Base-by-base conservation (phyloP, 1,140 invertebrate species). In the Panagrolaimus sp. region DNA sequence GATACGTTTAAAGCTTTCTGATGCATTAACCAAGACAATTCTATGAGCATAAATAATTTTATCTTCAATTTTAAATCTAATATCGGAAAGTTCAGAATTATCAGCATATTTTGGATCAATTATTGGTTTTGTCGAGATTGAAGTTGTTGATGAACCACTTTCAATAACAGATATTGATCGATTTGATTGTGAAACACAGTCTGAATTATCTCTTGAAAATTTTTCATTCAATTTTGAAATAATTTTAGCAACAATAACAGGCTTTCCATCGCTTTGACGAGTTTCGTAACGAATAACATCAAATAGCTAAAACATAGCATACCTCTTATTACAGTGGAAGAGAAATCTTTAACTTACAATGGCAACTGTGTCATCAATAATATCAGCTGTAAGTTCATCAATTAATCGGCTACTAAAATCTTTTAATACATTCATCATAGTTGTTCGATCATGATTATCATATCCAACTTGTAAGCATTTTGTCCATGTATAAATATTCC, bases 41-140 rank as follows among this genome's bases (percentile, higher is more conserved):
- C 67, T 13, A 66, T 69, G 67, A 11, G 67, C 67, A 38, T 43
- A 66, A 66, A 69, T 69, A 13, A 31, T 46, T 31, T 44, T 46
- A 9, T 44, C 67, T 23, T 69, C 67, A 53, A 69, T 51, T 20
- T 43, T 25, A 43, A 69, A 69, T n/a, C 45, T 31, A 16, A 69
- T 57, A 43, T 69, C 67, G 13, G 61, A 66, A 16, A 68, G 57
- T 31, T 69, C 57, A 43, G 67, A 65, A 42, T 63, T 64, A 47
- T 69, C 63, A 47, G 64, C 67, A 48, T 69, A 69, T 46, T 69
- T 69, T n/a, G 64, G 25, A 23, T 69, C 67, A 53, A 69, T 69
- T n/a, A 69, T 53, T 11, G 51, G 51, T 16, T 27, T 20, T 20
- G 27, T 9, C n/a, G 51, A 57, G 16, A 67, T 23, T 11, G 64